Evolutionary conservation across 2,888 invertebrate genomes (phyloP), one percentile per base, ranked within the genome.

Genomic region (Lasioglossum oenotherae): DNA sequence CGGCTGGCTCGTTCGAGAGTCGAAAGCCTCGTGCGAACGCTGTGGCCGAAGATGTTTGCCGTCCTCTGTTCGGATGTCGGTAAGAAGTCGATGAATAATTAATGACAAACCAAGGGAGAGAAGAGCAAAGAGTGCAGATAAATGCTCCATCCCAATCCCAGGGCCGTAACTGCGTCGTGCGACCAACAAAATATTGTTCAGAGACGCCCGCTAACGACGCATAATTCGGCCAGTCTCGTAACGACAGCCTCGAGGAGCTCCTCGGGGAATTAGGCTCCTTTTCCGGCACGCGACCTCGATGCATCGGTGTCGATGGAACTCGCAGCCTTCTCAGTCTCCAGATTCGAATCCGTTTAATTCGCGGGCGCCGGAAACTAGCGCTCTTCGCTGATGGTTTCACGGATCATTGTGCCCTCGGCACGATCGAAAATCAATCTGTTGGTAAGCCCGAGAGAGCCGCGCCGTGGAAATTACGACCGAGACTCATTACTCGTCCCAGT

Each of bases 181-280:
- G 8, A 49, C 27, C 60, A 57, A 49, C 74, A 49, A 71, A 60
- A 72, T 81, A 74, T 1, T 16, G 5, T 46, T 46, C 46, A 46
- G 46, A 16, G 46, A 5, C 16, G 16, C 46, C 80, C 74, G 64
- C 77, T 88, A 89, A 92, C 89, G 92, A 92, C 81, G 88, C 88
- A 90, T 92, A 92, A 92, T 92, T 92, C 91, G 88, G 91, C 90
- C 89, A 89, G 77, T 85, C 88, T 78, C 71, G 83, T 84, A 90
- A 84, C 85, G 84, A 86, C 84, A 72, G 41, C n/a, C 49, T 53
- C 31, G 72, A 64, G 49, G 73, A 78, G 71, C 69, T 86, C 81
- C 53, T 81, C 49, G 60, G 64, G 75, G 77, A 78, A 81, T 89
- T 77, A 84, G 79, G 81, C 81, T 81, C 76, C 77, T 80, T 77